Conservation (phyloP, 2,888 invertebrate species). For the Hirtodrosophila duncani region DNA sequence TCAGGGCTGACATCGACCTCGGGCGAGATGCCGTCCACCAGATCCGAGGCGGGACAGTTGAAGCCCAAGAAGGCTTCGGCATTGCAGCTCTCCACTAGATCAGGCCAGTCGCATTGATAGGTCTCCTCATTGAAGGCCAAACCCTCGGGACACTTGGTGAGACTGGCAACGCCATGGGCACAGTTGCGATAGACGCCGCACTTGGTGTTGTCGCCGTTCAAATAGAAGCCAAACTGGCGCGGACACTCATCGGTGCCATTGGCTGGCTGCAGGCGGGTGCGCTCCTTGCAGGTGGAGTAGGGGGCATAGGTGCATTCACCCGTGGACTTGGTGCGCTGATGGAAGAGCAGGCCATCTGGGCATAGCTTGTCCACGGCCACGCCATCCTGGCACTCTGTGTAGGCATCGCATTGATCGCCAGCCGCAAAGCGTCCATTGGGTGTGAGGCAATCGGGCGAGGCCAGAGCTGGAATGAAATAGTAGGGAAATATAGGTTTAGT, state of each 20-base stretch:
- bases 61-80: conserved; percentile 88
- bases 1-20: conserved; percentile 71
- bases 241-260: conserved; percentile 87
- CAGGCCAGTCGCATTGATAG: conserved; percentile 93
- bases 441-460: conserved; percentile 80
- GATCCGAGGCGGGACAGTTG: conserved; percentile 81
- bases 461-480: conserved; percentile 40
- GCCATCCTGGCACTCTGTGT: conserved; percentile 85
- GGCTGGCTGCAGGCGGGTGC: conserved; percentile 81
- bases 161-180: conserved; percentile 85
- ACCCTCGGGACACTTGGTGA: conserved; percentile 90
- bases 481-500: neutral
- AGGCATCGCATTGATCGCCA: conserved; percentile 86
- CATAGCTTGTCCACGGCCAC: conserved; percentile 86
- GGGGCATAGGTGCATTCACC: conserved; percentile 90
- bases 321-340: conserved; percentile 79
- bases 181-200: conserved; percentile 91
- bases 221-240: conserved; percentile 82
- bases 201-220: conserved; percentile 82
- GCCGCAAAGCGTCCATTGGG: conserved; percentile 85
- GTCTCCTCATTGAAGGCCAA: conserved; percentile 86
- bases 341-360: conserved; percentile 89
- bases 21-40: conserved; percentile 64
- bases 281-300: conserved; percentile 86
- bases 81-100: conserved; percentile 88